These are phyloP conservation scores for Pyrgilauda ruficollis DNA, from an alignment of 2,113 vertebrate genomes.

Conservation along the genomic window DNA sequence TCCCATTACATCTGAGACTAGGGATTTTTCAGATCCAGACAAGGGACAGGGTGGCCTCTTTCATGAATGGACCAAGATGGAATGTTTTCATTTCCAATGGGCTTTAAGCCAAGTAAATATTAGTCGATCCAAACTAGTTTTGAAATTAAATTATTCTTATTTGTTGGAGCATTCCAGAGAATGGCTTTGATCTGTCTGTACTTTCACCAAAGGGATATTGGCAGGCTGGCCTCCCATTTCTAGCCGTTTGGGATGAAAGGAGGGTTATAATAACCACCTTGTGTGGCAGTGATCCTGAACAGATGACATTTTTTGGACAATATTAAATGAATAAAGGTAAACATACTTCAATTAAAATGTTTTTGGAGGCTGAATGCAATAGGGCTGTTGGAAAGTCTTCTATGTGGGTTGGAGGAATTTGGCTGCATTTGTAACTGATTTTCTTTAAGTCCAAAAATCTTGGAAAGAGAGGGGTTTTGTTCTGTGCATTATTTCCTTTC, in stretches of 20 bases:
- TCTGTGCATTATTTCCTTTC: background rate
- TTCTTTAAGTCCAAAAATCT: background rate
- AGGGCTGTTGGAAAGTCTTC: slow-evolving; percentile 12
- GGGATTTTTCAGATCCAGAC: background rate
- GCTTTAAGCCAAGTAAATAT: slow-evolving; percentile 63
- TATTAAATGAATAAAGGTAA: slow-evolving; percentile 69
- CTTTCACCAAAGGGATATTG: slow-evolving; percentile 61
- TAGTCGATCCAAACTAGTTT: slow-evolving; percentile 59
- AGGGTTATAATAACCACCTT: slow-evolving; percentile 68
- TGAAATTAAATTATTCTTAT: slow-evolving; percentile 68
- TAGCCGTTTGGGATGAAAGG: slow-evolving; percentile 55
- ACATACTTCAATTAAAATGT: slow-evolving; percentile 65
- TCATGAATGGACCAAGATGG: slow-evolving; percentile 41
- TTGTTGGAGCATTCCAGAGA: slow-evolving; percentile 60
- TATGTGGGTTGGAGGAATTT: slow-evolving; percentile 46
- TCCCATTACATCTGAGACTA: background rate
- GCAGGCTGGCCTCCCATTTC: slow-evolving; percentile 53
- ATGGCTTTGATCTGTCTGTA: slow-evolving; percentile 62
- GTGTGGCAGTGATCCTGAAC: slow-evolving; percentile 69
- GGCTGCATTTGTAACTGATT: slow-evolving; percentile 27
- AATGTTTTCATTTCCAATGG: slow-evolving; percentile 68
- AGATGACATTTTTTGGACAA: slow-evolving; percentile 68
- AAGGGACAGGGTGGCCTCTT: slow-evolving; percentile 18
- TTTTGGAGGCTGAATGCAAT: slow-evolving; percentile 25
- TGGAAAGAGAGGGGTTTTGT: background rate